These are phyloP conservation scores for Nematostella vectensis DNA, from an alignment of 92 coral and sea anemone species.

Conservation along the genomic window DNA sequence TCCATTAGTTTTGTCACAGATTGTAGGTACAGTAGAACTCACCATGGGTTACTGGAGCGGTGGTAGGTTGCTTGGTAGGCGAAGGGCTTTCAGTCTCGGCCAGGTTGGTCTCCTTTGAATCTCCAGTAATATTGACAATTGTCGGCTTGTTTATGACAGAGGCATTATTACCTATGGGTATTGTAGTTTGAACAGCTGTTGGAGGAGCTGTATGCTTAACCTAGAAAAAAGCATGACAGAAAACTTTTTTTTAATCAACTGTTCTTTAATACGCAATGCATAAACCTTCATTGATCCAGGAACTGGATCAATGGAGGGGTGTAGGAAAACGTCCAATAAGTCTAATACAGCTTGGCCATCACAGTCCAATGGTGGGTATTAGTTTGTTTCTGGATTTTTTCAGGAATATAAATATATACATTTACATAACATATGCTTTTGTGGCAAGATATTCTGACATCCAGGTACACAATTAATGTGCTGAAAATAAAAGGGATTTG, in stretches of 20 bases:
- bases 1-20: no score
- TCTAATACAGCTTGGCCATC: no score
- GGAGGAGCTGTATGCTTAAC: slow-evolving; percentile 9
- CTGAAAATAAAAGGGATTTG: no score
- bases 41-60: neutral
- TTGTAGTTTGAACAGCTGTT: neutral
- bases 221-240: neutral
- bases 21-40: no score
- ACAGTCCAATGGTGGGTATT: no score
- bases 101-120: slow-evolving; percentile 30
- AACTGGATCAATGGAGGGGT: no score
- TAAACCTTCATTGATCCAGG: neutral
- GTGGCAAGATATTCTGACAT: no score
- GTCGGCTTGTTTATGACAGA: slow-evolving; percentile 17
- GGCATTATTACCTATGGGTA: neutral
- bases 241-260: neutral
- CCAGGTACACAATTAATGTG: no score
- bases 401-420: no score
- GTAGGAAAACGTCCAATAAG: neutral
- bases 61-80: neutral
- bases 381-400: no score
- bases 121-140: slow-evolving; percentile 29
- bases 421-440: no score
- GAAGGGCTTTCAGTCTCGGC: slow-evolving; percentile 10
- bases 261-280: neutral